Percentiles rank a stretch among this genome's conserved stretches.
Evolutionary conservation across 2,113 vertebrate species (phyloP).

Genomic region (Thalassarche chlororhynchos): DNA sequence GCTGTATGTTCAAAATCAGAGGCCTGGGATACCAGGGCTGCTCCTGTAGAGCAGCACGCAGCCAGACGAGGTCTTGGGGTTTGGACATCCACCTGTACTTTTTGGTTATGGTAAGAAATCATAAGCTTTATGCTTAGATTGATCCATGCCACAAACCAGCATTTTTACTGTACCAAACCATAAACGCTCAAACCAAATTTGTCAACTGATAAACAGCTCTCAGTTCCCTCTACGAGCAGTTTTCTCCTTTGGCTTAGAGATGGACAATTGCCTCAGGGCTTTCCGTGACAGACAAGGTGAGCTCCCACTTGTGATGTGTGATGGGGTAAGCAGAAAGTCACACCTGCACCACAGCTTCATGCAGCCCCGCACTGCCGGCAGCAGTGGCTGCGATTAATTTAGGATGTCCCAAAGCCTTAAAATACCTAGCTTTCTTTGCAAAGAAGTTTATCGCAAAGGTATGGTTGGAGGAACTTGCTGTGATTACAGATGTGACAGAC

Average conservation of each 20-base stretch:
- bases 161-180: neutral
- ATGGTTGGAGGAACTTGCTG: neutral
- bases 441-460: neutral
- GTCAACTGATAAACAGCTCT: neutral
- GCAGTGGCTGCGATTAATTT: constrained; percentile 41
- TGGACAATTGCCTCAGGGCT: neutral
- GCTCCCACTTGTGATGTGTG: neutral
- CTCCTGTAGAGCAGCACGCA: neutral
- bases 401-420: neutral
- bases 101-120: neutral
- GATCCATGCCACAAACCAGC: neutral
- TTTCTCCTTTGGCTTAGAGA: neutral
- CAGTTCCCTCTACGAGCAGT: neutral
- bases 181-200: neutral
- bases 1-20: neutral
- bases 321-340: neutral
- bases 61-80: neutral
- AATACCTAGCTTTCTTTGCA: neutral
- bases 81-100: neutral
- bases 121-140: neutral
- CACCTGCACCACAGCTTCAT: neutral
- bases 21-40: neutral
- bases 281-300: neutral
- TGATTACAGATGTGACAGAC: constrained; percentile 33
- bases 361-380: neutral